phyloP scores from a whole-genome alignment of 2,797 vertebrate genomes.

The Spinus olivaceus region DNA sequence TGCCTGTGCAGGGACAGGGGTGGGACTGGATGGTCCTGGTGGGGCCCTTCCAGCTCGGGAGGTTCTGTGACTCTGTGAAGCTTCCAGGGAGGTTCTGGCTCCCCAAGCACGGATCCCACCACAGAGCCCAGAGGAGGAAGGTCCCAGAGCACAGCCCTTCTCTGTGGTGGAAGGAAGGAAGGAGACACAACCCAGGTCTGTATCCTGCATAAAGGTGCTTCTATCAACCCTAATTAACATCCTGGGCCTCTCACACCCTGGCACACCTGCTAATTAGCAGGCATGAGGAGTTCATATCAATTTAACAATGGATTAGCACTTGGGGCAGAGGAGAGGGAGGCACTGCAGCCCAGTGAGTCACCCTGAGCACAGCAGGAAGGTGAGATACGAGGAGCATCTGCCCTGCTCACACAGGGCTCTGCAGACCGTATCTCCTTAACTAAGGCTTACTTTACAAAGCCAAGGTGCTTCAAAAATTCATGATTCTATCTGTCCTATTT shows the following conservation, averaged over 20 bases:
- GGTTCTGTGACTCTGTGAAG: not conserved
- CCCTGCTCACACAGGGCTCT: not conserved
- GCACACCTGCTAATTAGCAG: constrained; percentile 63
- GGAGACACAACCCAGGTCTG: not conserved
- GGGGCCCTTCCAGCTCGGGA: not conserved
- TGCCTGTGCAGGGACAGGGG: not conserved
- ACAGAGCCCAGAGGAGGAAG: not conserved
- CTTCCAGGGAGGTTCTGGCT: not conserved
- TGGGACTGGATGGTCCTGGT: not conserved
- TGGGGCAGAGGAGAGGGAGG: constrained; percentile 10
- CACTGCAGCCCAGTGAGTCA: constrained; percentile 12
- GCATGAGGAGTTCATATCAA: not conserved
- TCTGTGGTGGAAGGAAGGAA: not conserved
- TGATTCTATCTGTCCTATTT: constrained; percentile 26
- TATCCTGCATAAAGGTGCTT: not conserved
- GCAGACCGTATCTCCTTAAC: not conserved
- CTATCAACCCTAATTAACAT: constrained; percentile 39
- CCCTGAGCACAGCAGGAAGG: not conserved
- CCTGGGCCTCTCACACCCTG: constrained; percentile 44
- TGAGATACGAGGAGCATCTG: not conserved
- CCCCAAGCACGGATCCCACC: not conserved
- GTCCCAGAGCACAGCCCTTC: not conserved
- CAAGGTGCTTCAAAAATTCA: constrained; percentile 39
- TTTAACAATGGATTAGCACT: constrained; percentile 47
- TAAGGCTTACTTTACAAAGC: constrained; percentile 11